Base-by-base conservation (phyloP, 2,888 invertebrate genomes). In the Drosophila mercatorum region DNA sequence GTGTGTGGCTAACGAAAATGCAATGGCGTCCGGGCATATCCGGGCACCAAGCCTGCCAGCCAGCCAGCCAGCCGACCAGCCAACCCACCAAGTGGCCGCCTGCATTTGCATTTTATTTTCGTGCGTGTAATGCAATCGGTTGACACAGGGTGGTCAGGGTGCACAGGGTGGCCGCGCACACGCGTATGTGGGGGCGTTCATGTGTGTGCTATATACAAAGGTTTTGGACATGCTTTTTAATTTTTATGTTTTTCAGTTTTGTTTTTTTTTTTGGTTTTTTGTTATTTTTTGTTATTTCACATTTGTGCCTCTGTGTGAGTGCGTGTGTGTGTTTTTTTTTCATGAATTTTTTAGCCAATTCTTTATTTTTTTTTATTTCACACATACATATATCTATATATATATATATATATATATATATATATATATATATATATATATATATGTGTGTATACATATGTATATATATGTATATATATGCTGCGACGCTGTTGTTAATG, bases 21-120 rank as follows among this genome's bases (percentile, higher is more conserved):
- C 89, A 89, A 82, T 84, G 84, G 88, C 89, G 85, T 69, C 68
- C 75, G 68, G 74, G 68, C 56, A 64, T 58, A 83, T 81, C 81
- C 89, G 67, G 72, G 52, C 61, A 44, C 17, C 43, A 12, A 38
- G 28, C 17, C 46, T 12, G 46, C 26, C 14, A 40, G 31, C 26
- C 17, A 17, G 44, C 11, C 34, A 40, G 28, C 22, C 22, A 22
- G 22, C 26, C 36, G 8, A 11, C 40, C 40, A 40, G 28, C 26
- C n/a, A 53, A 28, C 40, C 63, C 47, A 1, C n/a, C 17, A 14
- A 28, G 28, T n/a, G 43, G 14, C 44, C 34, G 36, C 55, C 60
- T 68, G 76, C 86, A 83, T 88, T 88, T 85, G 81, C 89, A 89
- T 89, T 85, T 85, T 85, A 89, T 85, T 85, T 85, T 89, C 78